These are phyloP conservation scores for Lepus timidus DNA, from an alignment of 2,113 vertebrate species.

Conservation along the genomic window DNA sequence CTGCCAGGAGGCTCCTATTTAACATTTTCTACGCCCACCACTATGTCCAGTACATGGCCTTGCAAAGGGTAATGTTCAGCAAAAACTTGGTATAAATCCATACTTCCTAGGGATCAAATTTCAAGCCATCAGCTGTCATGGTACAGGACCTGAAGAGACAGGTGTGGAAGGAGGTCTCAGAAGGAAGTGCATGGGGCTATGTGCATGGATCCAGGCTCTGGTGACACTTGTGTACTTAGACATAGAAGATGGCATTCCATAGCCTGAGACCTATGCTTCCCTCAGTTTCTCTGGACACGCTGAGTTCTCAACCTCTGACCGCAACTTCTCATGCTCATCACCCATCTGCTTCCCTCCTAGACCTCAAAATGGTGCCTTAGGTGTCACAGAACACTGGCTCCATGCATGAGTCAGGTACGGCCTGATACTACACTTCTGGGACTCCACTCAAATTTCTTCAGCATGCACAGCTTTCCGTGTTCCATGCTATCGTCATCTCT, in stretches of 20 bases:
- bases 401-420: fast-evolving
- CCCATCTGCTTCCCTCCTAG: background rate
- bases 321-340: background rate
- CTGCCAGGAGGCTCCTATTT: background rate
- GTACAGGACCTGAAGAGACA: background rate
- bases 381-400: background rate
- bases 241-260: background rate
- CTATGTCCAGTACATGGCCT: too few relatives aligned
- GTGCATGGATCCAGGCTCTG: background rate
- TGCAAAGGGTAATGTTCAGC: background rate
- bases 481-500: background rate
- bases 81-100: background rate
- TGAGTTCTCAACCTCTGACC: background rate
- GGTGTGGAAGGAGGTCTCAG: background rate
- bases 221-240: background rate
- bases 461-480: background rate
- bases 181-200: background rate
- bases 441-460: too few relatives aligned
- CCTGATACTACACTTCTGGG: background rate
- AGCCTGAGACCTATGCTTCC: background rate
- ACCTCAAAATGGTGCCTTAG: background rate
- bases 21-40: too few relatives aligned
- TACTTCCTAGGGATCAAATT: background rate
- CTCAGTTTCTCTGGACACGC: background rate
- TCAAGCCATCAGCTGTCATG: background rate